A percentile compares a stretch with the other conserved stretches of the same genome.
Conservation (phyloP, 1,140 invertebrate genomes). For the Drosophila yakuba region DNA sequence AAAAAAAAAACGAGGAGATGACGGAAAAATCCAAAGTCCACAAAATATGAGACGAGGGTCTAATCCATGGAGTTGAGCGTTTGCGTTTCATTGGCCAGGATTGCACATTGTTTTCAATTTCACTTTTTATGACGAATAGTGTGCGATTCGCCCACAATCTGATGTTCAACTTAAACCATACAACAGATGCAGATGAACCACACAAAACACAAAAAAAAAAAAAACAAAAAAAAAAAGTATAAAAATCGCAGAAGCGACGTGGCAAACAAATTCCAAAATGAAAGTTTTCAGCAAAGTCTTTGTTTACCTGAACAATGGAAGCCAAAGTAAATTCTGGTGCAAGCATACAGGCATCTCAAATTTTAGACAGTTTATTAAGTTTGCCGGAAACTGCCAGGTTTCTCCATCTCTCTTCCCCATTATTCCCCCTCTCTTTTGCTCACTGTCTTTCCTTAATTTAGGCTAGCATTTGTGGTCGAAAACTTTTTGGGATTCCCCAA, state of each 20-base stretch:
- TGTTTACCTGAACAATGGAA: slow-evolving; percentile 48
- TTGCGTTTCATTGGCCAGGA: slow-evolving; percentile 22
- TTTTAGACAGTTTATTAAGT: slow-evolving; percentile 48
- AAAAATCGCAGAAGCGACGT: slow-evolving; percentile 12
- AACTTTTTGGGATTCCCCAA: slow-evolving; percentile 11
- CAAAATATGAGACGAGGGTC: slow-evolving; percentile 32
- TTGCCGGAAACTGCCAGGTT: slow-evolving; percentile 6
- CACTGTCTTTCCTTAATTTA: slow-evolving; percentile 21
- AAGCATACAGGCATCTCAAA: slow-evolving; percentile 34
- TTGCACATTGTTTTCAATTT: slow-evolving; percentile 10
- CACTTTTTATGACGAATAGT: slow-evolving; percentile 12
- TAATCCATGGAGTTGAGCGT: slow-evolving; percentile 34
- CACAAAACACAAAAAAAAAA: not conserved
- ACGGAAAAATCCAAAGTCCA: slow-evolving; percentile 4
- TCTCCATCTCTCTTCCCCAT: not conserved
- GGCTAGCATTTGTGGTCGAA: slow-evolving; percentile 21
- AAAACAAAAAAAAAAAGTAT: not conserved
- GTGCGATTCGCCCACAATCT: not conserved
- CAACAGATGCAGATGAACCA: not conserved
- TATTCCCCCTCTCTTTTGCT: not conserved
- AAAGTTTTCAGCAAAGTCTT: slow-evolving; percentile 23
- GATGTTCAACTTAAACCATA: slow-evolving; percentile 5
- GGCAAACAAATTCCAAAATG: slow-evolving; percentile 15
- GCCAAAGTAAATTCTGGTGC: slow-evolving; percentile 29
- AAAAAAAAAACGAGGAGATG: too few relatives aligned